Conservation (phyloP, 1,140 invertebrate genomes). For the Meteorus sp. region DNA sequence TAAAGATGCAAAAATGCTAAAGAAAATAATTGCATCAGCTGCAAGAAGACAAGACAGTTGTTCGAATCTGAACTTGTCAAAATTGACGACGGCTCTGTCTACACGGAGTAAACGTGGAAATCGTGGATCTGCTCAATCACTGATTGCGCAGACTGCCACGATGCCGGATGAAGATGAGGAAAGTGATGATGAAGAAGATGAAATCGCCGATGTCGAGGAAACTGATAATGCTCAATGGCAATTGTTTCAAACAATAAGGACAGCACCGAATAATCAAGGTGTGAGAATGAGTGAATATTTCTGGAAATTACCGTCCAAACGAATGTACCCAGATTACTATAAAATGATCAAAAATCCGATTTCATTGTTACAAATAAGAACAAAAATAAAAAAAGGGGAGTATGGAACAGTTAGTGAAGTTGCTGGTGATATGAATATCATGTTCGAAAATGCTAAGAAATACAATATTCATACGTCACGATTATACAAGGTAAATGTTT, state of each 20-base stretch:
- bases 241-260: constrained; percentile 76
- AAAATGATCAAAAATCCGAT: constrained; percentile 95
- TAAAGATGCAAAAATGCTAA: constrained; percentile 89
- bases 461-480: constrained; percentile 89
- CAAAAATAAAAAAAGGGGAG: constrained; percentile 83
- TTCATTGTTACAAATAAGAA: constrained; percentile 89
- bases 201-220: constrained; percentile 65
- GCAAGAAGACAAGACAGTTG: constrained; percentile 55
- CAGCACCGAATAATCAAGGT: constrained; percentile 69
- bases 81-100: constrained; percentile 50
- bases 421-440: constrained; percentile 94
- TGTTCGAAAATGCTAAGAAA: constrained; percentile 97
- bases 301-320: constrained; percentile 86
- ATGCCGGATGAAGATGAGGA: constrained; percentile 63
- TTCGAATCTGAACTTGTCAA: constrained; percentile 35
- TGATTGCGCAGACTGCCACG: constrained; percentile 58
- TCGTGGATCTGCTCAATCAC: constrained; percentile 52
- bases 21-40: constrained; percentile 69
- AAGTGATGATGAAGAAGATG: constrained; percentile 66
- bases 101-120: constrained; percentile 61
- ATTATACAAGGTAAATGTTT: constrained; percentile 75
- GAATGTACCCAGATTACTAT: constrained; percentile 96
- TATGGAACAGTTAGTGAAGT: constrained; percentile 89
- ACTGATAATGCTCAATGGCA: constrained; percentile 79
- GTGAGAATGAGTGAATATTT: constrained; percentile 84